These are phyloP conservation scores for Neomorphus geoffroyi DNA, from an alignment of 2,797 vertebrate genomes.

Conservation along the genomic window DNA sequence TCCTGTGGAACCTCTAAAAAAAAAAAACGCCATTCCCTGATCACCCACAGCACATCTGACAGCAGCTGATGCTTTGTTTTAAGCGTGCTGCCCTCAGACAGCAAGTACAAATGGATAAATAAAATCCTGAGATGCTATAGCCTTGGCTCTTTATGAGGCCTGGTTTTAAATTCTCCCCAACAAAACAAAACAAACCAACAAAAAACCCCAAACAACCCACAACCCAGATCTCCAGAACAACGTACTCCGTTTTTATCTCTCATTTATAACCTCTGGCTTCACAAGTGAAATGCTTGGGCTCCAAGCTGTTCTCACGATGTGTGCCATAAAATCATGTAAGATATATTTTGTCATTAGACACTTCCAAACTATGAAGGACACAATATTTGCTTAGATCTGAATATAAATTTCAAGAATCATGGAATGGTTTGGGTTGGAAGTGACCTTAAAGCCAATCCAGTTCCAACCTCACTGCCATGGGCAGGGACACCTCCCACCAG, in stretches of 20 bases:
- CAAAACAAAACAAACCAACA: no score
- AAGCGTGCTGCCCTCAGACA: slow-evolving; percentile 3
- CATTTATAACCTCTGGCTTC: not conserved
- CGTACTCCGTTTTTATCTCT: not conserved
- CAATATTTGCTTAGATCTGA: not conserved
- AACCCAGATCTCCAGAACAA: not conserved
- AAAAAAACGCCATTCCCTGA: not conserved
- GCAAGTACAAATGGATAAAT: slow-evolving; percentile 37
- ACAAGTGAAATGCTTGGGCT: not conserved
- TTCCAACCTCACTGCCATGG: no score
- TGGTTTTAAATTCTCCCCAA: not conserved
- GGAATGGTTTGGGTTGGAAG: no score
- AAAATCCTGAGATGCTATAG: slow-evolving; percentile 24
- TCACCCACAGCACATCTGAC: slow-evolving; percentile 31
- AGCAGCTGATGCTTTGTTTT: slow-evolving; percentile 31
- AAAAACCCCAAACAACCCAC: no score
- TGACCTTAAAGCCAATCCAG: no score
- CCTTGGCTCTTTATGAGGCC: not conserved
- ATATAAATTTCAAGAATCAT: not conserved
- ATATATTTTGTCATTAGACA: not conserved
- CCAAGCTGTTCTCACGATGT: not conserved
- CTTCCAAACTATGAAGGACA: not conserved
- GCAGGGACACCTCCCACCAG: no score
- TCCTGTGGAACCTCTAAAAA: slow-evolving; percentile 13
- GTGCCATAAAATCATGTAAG: not conserved